phyloP scores from a whole-genome alignment of 2,797 vertebrate species.

The Centropyge bicolor region DNA sequence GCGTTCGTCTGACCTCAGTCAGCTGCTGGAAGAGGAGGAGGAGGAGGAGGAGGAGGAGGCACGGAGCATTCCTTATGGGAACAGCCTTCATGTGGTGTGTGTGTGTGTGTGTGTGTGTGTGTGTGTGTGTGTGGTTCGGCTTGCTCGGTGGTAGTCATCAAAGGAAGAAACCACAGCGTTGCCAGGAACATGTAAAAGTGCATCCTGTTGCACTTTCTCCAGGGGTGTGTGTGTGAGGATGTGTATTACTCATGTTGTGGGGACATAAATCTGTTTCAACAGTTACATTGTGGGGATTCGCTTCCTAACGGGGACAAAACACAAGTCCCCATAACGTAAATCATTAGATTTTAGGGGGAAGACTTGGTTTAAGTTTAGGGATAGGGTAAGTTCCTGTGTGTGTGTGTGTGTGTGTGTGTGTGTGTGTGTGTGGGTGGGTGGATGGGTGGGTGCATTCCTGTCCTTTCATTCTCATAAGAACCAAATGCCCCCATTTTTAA shows the following conservation, averaged over 20 bases:
- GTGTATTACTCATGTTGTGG: background rate
- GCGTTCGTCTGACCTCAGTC: conserved; percentile 58
- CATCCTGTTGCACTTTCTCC: conserved; percentile 71
- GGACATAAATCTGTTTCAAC: no score
- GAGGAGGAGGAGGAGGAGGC: conserved; percentile 35
- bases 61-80: conserved; percentile 61
- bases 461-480: no score
- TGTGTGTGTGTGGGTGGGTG: no score
- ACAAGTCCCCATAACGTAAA: no score
- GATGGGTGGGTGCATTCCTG: background rate
- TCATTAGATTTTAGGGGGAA: no score
- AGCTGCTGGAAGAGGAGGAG: conserved; percentile 57
- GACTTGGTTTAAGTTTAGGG: no score
- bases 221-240: background rate
- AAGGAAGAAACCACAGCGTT: conserved; percentile 66
- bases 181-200: conserved; percentile 68
- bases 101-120: conserved; percentile 24
- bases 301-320: no score
- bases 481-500: no score
- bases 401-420: no score
- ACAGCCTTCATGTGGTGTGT: conserved; percentile 72
- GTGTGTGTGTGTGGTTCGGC: conserved; percentile 36
- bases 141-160: conserved; percentile 63
- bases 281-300: no score
- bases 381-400: no score